phyloP scores from a whole-genome alignment of 1,140 invertebrate species.

The Euura saliciscinereae region DNA sequence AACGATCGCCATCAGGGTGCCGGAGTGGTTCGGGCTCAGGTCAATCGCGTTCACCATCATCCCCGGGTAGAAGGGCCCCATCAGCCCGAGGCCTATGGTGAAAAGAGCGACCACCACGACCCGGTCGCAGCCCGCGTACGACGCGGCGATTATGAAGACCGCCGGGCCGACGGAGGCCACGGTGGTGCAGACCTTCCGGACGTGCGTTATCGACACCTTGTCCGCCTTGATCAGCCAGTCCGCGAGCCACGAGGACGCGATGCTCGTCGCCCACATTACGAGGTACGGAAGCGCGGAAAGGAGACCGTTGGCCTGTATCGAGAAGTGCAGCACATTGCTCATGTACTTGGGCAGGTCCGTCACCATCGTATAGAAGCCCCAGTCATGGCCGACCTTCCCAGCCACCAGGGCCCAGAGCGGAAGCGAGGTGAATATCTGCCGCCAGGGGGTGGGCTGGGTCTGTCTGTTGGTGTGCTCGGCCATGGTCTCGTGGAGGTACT shows the following conservation, averaged over 20 bases:
- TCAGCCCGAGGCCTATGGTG: constrained; percentile 72
- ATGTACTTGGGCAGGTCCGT: constrained; percentile 90
- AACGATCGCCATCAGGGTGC: constrained; percentile 79
- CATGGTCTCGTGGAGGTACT: constrained; percentile 70
- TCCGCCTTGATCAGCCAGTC: constrained; percentile 68
- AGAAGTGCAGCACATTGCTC: constrained; percentile 81
- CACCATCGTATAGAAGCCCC: constrained; percentile 90
- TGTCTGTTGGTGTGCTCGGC: constrained; percentile 44
- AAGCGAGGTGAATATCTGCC: constrained; percentile 71
- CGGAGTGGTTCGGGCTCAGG: constrained; percentile 79
- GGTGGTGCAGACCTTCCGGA: constrained; percentile 74
- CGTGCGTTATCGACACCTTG: constrained; percentile 62
- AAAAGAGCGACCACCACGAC: constrained; percentile 67
- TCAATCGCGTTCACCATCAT: constrained; percentile 81
- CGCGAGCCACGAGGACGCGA: constrained; percentile 67
- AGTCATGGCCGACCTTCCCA: constrained; percentile 81
- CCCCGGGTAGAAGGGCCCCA: constrained; percentile 75
- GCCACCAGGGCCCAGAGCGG: constrained; percentile 73
- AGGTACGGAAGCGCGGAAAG: constrained; percentile 72
- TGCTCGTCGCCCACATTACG: constrained; percentile 72
- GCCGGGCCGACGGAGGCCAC: constrained; percentile 73
- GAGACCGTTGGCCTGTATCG: constrained; percentile 72
- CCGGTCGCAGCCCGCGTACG: constrained; percentile 76
- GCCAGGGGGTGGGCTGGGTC: constrained; percentile 64
- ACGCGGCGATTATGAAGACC: constrained; percentile 77